Percentiles rank a stretch among this genome's conserved stretches.
Conservation (phyloP, 2,888 invertebrate species). For the Acronicta psi region DNA sequence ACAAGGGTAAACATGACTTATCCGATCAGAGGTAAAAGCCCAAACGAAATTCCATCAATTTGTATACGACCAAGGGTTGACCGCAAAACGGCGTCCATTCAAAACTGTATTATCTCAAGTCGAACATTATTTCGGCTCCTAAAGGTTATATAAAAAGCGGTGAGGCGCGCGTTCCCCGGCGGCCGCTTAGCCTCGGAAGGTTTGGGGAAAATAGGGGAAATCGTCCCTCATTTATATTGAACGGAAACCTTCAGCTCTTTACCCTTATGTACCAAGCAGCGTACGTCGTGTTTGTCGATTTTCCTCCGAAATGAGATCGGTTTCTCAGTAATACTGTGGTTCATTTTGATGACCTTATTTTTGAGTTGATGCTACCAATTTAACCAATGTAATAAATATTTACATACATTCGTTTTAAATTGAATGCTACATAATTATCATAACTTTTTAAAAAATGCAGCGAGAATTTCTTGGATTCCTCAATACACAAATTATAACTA, state of each 20-base stretch:
- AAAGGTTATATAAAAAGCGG: slow-evolving; percentile 77
- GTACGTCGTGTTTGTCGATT: slow-evolving; percentile 47
- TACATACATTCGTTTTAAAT: too few relatives aligned
- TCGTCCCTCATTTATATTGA: slow-evolving; percentile 83
- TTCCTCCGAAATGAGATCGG: slow-evolving; percentile 48
- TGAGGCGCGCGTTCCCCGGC: slow-evolving; percentile 70
- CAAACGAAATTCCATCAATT: slow-evolving; percentile 55
- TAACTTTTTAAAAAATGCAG: too few relatives aligned
- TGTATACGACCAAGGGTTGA: slow-evolving; percentile 50
- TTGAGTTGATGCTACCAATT: slow-evolving; percentile 11
- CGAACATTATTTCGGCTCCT: slow-evolving; percentile 66
- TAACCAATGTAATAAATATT: slow-evolving; percentile 8
- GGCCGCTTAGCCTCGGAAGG: slow-evolving; percentile 80
- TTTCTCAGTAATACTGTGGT: slow-evolving; percentile 37
- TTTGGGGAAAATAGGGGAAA: slow-evolving; percentile 77
- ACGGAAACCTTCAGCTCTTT: slow-evolving; percentile 69
- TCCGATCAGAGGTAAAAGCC: slow-evolving; percentile 38
- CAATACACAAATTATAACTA: too few relatives aligned
- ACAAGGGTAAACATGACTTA: slow-evolving; percentile 28
- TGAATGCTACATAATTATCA: too few relatives aligned
- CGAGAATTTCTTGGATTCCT: too few relatives aligned
- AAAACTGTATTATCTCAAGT: slow-evolving; percentile 71
- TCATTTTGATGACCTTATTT: slow-evolving; percentile 47
- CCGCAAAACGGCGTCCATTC: slow-evolving; percentile 63
- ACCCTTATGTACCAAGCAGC: slow-evolving; percentile 45